Base-by-base conservation (phyloP, 2,113 vertebrate species). In the Pachyramphus minor region DNA sequence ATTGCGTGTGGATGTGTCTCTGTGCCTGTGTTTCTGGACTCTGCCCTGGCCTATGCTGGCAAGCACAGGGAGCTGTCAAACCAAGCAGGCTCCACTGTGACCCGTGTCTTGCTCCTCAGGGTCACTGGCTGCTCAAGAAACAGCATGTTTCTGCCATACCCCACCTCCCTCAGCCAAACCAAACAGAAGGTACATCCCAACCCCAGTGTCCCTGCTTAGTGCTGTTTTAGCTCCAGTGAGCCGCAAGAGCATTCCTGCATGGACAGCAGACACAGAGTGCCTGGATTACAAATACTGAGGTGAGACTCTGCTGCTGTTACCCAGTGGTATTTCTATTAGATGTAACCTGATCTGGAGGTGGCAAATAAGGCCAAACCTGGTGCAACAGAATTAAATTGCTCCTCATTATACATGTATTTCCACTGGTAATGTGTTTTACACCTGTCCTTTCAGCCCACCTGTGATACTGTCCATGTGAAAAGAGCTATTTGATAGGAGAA, bases 331-430 rank as follows among this genome's bases (percentile, higher is more conserved):
- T 95, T 92, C 59, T 10, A 21, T 94, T 87, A 80, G 55, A 33
- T 23, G 87, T 90, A 93, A 95, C 9, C 7, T 74, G 89, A 96
- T 81, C 95, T 76, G 55, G 89, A 89, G 87, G 93, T 96, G 87
- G 80, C 79, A 93, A 80, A 89, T 88, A 67, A 75, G 47, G 73
- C 76, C 83, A 81, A 90, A 66, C 53, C 5, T 9, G 4, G 11
- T 3, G 19, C 69, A 87, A 68, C 45, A 85, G 42, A 87, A 92
- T 90, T 71, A 71, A 97, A 90, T 86, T 41, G 47, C 66, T 91
- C 3, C 49, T 95, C 76, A 14, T 95, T 91, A 92, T 95, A 83
- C 77, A 53, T 52, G 4, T 63, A n/a, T 94, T 97, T 91, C 74
- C 33, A n/a, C 58, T 82, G 78, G 64, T 95, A 93, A 97, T 93